These are phyloP conservation scores for Proisotoma minuta DNA, from an alignment of 2,888 invertebrate genomes.

Conservation along the genomic window DNA sequence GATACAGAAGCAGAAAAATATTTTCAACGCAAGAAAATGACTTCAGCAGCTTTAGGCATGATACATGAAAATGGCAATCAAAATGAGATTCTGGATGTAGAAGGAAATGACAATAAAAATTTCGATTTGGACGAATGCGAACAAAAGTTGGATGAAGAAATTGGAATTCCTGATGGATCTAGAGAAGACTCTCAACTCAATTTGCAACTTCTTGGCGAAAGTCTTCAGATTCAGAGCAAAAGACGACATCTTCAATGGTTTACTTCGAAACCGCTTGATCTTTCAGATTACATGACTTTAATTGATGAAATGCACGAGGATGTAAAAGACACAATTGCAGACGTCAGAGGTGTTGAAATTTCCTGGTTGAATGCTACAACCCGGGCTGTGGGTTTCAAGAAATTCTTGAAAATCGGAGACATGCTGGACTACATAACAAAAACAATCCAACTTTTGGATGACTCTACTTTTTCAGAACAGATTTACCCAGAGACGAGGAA, in stretches of 20 bases:
- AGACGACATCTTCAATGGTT: too few relatives aligned
- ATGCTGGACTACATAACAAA: constrained; percentile 21
- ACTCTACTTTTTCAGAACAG: constrained; percentile 16
- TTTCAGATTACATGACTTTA: not conserved
- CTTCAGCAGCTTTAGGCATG: not conserved
- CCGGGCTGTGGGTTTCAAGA: not conserved
- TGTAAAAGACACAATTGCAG: not conserved
- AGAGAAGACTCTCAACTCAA: not conserved
- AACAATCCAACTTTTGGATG: constrained; percentile 17
- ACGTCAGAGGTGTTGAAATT: constrained; percentile 14
- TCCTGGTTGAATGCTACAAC: constrained; percentile 20
- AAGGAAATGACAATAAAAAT: not conserved
- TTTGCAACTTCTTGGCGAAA: not conserved
- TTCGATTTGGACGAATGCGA: not conserved
- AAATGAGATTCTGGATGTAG: not conserved
- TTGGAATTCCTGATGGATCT: not conserved
- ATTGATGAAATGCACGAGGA: constrained; percentile 1
- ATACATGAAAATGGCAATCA: not conserved
- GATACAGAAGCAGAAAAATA: not conserved
- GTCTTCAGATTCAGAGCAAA: not conserved
- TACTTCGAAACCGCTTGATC: too few relatives aligned
- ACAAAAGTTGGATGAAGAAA: not conserved
- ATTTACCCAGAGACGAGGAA: constrained; percentile 23
- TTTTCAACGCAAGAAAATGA: not conserved
- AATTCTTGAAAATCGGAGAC: not conserved